Evolutionary conservation across 2,113 vertebrate species (phyloP), one percentile per base, ranked within the genome.

Genomic region (Phrynosoma blainvillii): DNA sequence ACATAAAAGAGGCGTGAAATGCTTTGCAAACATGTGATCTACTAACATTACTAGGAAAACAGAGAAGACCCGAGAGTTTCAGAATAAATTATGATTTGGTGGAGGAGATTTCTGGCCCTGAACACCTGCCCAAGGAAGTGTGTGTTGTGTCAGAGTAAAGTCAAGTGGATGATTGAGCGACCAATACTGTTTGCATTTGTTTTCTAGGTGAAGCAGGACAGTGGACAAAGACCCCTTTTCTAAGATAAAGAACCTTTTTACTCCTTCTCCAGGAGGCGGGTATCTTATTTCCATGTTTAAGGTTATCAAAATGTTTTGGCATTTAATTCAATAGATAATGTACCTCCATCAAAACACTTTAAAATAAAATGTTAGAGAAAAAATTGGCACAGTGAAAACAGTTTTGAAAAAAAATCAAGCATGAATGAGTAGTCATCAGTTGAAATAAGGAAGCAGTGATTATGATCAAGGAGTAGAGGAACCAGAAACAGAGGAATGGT

Each of bases 281-380:
- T 32, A 18, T 76, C 32, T 20, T 59, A 65, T 10, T 65, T 84
- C n/a, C n/a, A 80, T 71, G 14, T 18, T 73, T 54, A 80, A 62
- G 56, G 42, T 11, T 65, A 23, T 36, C 56, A 16, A 74, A 23
- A 36, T 36, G 62, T 20, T 79, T 70, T 27, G 59, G 47, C 11
- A 81, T 8, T 59, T 27, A 73, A 66, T 85, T 47, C 73, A 76
- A 36, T n/a, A n/a, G 4, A 62, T 10, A 59, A 74, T 21, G 32
- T 40, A 74, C 3, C 20, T 75, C 30, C 13, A 36, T 75, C 32
- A 54, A 30, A 56, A 81, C n/a, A 32, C 1, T 68, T 66, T 68
- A 78, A 86, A 86, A 86, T 47, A 16, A 79, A 70, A 30, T 47
- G n/a, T 65, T 65, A 87, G 65, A 75, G 21, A 47, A 87, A 16